Conservation (phyloP, 2,888 invertebrate genomes). For the Thera obeliscata region DNA sequence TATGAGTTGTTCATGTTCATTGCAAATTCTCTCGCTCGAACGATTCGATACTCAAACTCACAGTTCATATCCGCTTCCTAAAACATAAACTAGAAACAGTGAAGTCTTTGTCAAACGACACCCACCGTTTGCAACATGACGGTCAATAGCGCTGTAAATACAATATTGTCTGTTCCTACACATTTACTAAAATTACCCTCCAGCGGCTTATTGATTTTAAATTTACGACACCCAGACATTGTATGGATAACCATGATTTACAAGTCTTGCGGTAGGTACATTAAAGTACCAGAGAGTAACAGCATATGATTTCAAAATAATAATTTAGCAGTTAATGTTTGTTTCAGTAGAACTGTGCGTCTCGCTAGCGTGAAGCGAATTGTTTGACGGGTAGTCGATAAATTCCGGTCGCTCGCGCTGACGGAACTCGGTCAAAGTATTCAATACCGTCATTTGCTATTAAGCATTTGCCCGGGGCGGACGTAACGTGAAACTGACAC, state of each 20-base stretch:
- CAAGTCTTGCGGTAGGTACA: constrained; percentile 18
- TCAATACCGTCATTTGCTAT: constrained; percentile 54
- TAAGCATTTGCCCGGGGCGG: constrained; percentile 47
- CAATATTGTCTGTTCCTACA: constrained; percentile 43
- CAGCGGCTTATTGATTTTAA: constrained; percentile 42
- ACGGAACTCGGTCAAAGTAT: constrained; percentile 58
- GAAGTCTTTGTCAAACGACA: constrained; percentile 41
- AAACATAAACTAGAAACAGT: constrained; percentile 54
- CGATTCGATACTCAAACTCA: constrained; percentile 18
- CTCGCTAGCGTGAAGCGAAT: constrained; percentile 52
- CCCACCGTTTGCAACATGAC: constrained; percentile 25
- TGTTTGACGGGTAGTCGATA: constrained; percentile 67
- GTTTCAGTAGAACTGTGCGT: constrained; percentile 46
- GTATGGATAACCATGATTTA: constrained; percentile 39
- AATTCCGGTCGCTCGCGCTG: constrained; percentile 61
- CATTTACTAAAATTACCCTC: constrained; percentile 36
- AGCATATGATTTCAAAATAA: constrained; percentile 42
- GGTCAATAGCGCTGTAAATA: constrained; percentile 35
- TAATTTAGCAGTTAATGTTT: constrained; percentile 51
- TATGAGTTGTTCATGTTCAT: constrained; percentile 23
- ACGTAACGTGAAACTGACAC: constrained; percentile 47
- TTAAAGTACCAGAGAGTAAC: background rate
- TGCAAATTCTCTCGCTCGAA: constrained; percentile 22
- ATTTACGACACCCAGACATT: constrained; percentile 43
- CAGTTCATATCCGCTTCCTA: constrained; percentile 24